These are phyloP conservation scores for Progne subis DNA, from an alignment of 2,113 vertebrate species.

Conservation along the genomic window DNA sequence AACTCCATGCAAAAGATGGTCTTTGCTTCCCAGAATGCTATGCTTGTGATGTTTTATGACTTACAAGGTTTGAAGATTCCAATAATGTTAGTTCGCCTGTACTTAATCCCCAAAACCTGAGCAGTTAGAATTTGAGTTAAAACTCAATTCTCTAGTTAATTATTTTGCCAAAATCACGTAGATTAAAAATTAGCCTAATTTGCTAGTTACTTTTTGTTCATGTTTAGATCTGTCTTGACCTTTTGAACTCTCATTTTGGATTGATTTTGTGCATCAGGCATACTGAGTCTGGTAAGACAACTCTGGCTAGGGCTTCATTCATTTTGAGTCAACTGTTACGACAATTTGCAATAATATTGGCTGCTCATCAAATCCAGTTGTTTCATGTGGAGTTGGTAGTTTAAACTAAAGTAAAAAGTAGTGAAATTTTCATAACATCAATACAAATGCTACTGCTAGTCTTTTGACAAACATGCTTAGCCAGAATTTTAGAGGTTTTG, in stretches of 20 bases:
- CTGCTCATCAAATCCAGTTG: not conserved
- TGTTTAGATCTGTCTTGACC: not conserved
- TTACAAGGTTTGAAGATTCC: not conserved
- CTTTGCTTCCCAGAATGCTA: not conserved
- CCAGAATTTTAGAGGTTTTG: not conserved
- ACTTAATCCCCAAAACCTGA: not conserved
- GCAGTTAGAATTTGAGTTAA: not conserved
- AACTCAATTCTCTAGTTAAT: not conserved
- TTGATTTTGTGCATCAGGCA: not conserved
- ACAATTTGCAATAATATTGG: not conserved
- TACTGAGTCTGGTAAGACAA: not conserved
- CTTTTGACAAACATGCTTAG: not conserved
- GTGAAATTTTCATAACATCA: not conserved
- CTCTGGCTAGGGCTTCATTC: not conserved
- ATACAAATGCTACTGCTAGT: fast-evolving
- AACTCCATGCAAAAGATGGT: not conserved
- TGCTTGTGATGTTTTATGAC: not conserved
- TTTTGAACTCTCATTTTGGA: not conserved
- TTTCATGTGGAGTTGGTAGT: not conserved
- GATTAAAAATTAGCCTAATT: not conserved
- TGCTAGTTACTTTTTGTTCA: not conserved
- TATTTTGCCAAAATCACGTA: not conserved
- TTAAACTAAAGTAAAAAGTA: not conserved
- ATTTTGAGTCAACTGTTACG: not conserved
- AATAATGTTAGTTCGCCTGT: not conserved